These are phyloP conservation scores for Amia ocellicauda DNA, from an alignment of 2,113 vertebrate genomes.

Conservation along the genomic window DNA sequence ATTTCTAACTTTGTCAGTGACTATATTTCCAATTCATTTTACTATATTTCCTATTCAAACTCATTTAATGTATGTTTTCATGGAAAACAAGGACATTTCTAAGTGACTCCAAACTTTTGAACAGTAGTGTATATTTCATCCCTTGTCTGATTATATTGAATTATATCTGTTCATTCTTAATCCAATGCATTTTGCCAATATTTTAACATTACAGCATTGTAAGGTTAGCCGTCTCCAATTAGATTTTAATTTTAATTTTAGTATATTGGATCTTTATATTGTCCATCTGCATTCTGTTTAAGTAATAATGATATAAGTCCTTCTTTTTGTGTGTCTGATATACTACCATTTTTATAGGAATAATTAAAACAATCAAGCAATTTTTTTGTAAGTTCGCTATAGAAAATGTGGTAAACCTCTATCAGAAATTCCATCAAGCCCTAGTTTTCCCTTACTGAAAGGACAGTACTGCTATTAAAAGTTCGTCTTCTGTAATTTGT, in stretches of 20 bases:
- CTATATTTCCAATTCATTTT: no score
- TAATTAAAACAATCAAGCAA: slow-evolving; percentile 1
- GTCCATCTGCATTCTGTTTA: neutral
- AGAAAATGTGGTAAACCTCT: neutral
- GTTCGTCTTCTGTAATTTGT: neutral
- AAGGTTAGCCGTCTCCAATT: slow-evolving; percentile 6
- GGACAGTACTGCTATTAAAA: neutral
- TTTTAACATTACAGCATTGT: neutral
- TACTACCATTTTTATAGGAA: neutral
- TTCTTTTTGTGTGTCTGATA: slow-evolving; percentile 1
- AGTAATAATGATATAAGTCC: neutral
- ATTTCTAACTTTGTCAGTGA: no score
- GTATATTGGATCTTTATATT: slow-evolving; percentile 4
- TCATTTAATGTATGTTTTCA: no score
- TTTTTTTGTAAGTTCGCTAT: neutral
- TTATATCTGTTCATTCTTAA: no score
- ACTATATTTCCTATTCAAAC: no score
- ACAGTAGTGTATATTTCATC: no score
- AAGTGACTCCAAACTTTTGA: no score
- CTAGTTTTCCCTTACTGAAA: neutral
- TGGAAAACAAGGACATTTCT: no score
- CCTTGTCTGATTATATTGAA: neutral
- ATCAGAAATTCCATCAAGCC: neutral
- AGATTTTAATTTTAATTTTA: no score
- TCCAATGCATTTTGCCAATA: slow-evolving; percentile 10